Evolutionary conservation across 2,797 vertebrate genomes (phyloP), one percentile per base, ranked within the genome.

Genomic region (Fratercula arctica): DNA sequence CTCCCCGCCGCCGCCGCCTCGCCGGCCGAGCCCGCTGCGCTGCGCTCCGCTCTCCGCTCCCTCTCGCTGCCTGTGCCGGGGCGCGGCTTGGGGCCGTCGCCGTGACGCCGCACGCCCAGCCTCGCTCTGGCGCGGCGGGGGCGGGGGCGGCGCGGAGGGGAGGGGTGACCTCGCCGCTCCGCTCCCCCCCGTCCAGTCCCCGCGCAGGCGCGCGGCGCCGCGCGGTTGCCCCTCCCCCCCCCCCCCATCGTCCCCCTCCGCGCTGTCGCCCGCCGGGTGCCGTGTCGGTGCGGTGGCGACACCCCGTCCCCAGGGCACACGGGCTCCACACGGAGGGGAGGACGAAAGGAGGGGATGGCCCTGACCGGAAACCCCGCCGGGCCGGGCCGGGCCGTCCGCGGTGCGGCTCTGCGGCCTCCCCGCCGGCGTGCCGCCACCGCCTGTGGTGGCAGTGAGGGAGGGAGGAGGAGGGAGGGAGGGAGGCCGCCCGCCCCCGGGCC

Each of bases 91-190:
- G 90, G 96, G 96, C 97, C 97, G 97, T 97, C 97, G 97, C 97
- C 97, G 97, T 98, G 98, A 98, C 98, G 98, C 98, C 97, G 98
- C 97, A 95, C 97, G 98, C 97, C 97, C 97, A 90, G 97, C 96
- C 97, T 98, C 98, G 95, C 97, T 97, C 93, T 96, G 89, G 95
- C 90, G 96, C 82, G 89, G 94, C 93, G 86, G 97, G 84, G 96
- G 94, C 97, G 96, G 96, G 78, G 81, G 86, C 86, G 89, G 61
- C 9, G 79, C 72, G 60, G 70, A 91, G 88, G 93, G 90, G 94
- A 57, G 28, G 70, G 68, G 61, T 33, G 59, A 50, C 88, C 86
- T 51, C 70, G 60, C 76, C 50, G 77, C 84, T 7, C 53, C 33
- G 39, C 53, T 61, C 20, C 41, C 48, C n/a, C 29, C 50, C 35